Evolutionary conservation across 2,797 vertebrate genomes (phyloP), one percentile per base, ranked within the genome.

Genomic region (Falco columbarius): DNA sequence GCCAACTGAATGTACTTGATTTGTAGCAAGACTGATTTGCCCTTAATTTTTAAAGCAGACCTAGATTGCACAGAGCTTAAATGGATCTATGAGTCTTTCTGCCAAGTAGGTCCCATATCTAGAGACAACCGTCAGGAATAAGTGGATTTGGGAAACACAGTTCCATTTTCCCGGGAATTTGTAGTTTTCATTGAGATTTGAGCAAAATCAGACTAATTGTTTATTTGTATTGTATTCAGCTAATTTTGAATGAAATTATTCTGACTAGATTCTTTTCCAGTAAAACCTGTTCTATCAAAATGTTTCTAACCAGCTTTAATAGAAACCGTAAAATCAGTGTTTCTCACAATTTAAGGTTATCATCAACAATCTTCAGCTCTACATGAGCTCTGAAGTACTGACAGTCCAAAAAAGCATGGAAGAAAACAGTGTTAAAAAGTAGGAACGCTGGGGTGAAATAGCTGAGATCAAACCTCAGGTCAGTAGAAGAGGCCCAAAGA

Each of bases 321-420:
- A 71, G 38, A 82, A 76, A 46, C 1, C 1, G 27, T 7, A 56
- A 93, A 76, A 80, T 11, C 19, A 6, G 8, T 11, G 15, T 71
- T 88, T 81, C 66, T 72, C 40, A 59, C 70, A 80, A 73, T 47
- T n/a, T 54, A 22, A 36, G 6, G 3, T 52, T 73, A 38, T 36
- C 12, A 49, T 52, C 44, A 81, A 38, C 18, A 42, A 55, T 26
- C 29, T 75, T 58, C 29, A 63, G 16, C 42, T 55, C 71, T 82
- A 24, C 19, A 47, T 26, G 27, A 42, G 24, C 36, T 82, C 22
- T 59, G 10, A 40, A 38, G 23, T 55, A 65, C 34, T 40, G 54
- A 26, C 18, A 23, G 26, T 14, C n/a, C 4, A n/a, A 46, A 68
- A 55, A 32, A 34, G 0, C 7, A 30, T 1, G 2, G 29, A 52